Evolutionary conservation across 2,888 invertebrate species (phyloP).

Genomic region (Noctua fimbriata): DNA sequence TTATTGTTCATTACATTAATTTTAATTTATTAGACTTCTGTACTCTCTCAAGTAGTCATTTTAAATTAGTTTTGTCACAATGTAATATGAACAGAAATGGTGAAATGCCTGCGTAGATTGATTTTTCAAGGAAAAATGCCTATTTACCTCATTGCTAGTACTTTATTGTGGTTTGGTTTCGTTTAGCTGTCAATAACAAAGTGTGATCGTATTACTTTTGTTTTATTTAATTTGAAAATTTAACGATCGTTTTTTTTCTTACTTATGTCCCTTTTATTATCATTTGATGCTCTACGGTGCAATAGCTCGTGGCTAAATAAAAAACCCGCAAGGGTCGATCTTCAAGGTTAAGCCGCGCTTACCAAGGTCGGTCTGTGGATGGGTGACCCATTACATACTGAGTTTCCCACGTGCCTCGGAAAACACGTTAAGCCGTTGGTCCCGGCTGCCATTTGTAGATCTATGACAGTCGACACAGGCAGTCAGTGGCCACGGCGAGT

Average conservation of each 20-base stretch:
- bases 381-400: too few species aligned
- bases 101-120: conserved; percentile 26
- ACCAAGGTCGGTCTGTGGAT: too few species aligned
- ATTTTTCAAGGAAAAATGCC: conserved; percentile 32
- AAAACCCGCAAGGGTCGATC: too few species aligned
- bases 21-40: background rate
- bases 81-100: conserved; percentile 35
- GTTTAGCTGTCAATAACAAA: conserved; percentile 17
- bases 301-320: background rate
- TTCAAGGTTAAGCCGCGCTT: too few species aligned
- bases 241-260: background rate
- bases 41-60: background rate
- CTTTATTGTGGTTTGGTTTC: conserved; percentile 16
- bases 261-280: background rate
- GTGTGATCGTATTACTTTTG: conserved; percentile 11
- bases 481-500: too few species aligned
- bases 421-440: too few species aligned
- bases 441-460: too few species aligned
- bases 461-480: too few species aligned
- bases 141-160: background rate
- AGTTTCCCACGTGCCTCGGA: too few species aligned
- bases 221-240: background rate
- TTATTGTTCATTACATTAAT: background rate
- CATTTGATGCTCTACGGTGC: background rate
- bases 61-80: conserved; percentile 21